Conservation (phyloP, 1,140 invertebrate species). For the Lucilia sericata region DNA sequence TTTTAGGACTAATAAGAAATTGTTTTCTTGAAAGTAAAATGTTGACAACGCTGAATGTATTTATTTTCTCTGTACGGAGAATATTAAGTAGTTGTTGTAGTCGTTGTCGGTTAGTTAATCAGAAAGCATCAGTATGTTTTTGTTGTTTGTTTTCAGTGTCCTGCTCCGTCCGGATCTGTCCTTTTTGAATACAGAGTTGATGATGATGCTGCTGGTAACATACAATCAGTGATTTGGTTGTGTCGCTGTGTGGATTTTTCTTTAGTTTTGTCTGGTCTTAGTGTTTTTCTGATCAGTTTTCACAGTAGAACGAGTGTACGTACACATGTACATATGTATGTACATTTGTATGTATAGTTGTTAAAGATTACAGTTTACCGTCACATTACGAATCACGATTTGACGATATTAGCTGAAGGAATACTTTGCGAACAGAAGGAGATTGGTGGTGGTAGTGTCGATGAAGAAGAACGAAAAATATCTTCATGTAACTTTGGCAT, state of each 20-base stretch:
- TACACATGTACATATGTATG: too few species aligned
- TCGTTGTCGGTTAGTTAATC: neutral
- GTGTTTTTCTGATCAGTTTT: too few species aligned
- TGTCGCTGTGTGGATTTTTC: neutral
- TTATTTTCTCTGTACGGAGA: neutral
- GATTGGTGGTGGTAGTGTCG: neutral
- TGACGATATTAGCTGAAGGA: constrained; percentile 13
- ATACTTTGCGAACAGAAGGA: neutral
- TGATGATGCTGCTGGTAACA: neutral
- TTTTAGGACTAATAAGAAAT: neutral
- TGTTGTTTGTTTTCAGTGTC: neutral
- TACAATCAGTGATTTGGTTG: constrained; percentile 18
- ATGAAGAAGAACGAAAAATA: neutral
- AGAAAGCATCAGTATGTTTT: neutral
- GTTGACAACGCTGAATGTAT: too few species aligned
- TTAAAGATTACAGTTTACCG: constrained; percentile 36
- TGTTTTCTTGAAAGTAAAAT: neutral
- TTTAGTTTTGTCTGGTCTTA: neutral
- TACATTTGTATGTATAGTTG: neutral
- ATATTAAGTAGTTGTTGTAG: neutral
- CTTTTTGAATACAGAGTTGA: neutral
- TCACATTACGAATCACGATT: constrained; percentile 45
- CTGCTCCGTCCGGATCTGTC: neutral
- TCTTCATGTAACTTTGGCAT: constrained; percentile 30
- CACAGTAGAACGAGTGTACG: too few species aligned